These are phyloP conservation scores for Phainopepla nitens DNA, from an alignment of 2,113 vertebrate species.

Conservation along the genomic window DNA sequence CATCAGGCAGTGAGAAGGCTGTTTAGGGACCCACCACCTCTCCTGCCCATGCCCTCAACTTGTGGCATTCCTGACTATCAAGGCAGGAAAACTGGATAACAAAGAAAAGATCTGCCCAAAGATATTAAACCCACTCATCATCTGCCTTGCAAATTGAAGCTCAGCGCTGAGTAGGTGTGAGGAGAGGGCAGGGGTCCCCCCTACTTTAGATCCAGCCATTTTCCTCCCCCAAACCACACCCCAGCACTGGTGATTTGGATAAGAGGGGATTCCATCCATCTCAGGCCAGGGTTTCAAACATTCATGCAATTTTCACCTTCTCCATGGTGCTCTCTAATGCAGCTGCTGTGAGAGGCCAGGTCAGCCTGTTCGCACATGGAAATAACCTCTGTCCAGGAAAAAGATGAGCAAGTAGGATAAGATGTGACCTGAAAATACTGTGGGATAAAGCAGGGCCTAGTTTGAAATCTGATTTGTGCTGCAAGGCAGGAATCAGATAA, in stretches of 20 bases:
- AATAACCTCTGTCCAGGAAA: background rate
- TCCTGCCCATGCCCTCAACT: background rate
- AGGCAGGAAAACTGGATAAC: background rate
- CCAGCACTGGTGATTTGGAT: background rate
- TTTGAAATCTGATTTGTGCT: background rate
- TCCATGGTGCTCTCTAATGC: background rate
- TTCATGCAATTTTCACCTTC: background rate
- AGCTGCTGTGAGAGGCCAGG: background rate
- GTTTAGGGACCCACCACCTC: rapidly evolving
- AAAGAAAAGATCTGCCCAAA: background rate
- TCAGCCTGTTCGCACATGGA: background rate
- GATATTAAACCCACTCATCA: background rate
- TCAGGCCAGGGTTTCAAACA: background rate
- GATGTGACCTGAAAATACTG: background rate
- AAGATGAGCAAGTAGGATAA: background rate
- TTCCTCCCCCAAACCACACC: background rate
- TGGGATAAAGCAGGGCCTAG: background rate
- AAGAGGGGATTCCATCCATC: background rate
- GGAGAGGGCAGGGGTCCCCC: background rate
- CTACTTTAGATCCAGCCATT: background rate
- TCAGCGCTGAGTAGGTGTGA: background rate
- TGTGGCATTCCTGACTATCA: rapidly evolving
- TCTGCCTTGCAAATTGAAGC: background rate
- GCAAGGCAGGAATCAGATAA: background rate
- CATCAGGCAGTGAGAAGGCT: background rate